Evolutionary conservation across 2,888 invertebrate genomes (phyloP), one percentile per base, ranked within the genome.

Genomic region (Scaptomyza parva): DNA sequence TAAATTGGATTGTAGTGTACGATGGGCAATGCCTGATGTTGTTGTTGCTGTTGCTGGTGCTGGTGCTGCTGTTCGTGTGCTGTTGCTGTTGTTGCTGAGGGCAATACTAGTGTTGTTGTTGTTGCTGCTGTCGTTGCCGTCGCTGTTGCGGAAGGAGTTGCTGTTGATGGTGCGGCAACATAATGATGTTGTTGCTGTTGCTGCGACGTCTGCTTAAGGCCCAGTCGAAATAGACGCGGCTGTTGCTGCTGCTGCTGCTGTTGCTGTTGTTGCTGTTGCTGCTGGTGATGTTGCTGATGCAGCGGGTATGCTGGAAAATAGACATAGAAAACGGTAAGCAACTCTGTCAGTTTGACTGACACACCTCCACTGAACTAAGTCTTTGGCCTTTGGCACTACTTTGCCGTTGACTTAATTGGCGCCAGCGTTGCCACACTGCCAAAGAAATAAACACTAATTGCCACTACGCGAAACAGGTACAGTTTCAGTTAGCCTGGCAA

Each of bases 1-100:
- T 89, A 89, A 62, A 80, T 76, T 54, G 90, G 88, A 75, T 88
- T 89, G 70, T 88, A 89, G 77, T 89, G 89, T 35, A 86, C 76
- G 35, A 86, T 48, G 45, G 85, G 89, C 39, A 75, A 50, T 7
- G 68, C 26, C 51, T 63, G 81, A 22, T 67, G 72, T 24, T 67
- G 72, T 2, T 68, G 70, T 11, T 74, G 75, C 12, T 72, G 75
- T 47, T 51, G 73, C 24, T 26, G 74, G 51, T 37, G 76, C 55
- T 28, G 33, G n/a, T n/a, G 70, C 12, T 74, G 75, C 12, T 72
- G 75, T 47, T 61, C 62, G 7, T 57, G 44, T 51, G 73, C 24
- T 26, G 74, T 51, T 37, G 76, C 55, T 28, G 33, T 20, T 72
- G 69, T 28, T 40, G 59, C 37, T 61, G 67, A 30, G 41, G 68